Base-by-base conservation (phyloP, 1,140 invertebrate genomes). In the Drosophila paulistorum region DNA sequence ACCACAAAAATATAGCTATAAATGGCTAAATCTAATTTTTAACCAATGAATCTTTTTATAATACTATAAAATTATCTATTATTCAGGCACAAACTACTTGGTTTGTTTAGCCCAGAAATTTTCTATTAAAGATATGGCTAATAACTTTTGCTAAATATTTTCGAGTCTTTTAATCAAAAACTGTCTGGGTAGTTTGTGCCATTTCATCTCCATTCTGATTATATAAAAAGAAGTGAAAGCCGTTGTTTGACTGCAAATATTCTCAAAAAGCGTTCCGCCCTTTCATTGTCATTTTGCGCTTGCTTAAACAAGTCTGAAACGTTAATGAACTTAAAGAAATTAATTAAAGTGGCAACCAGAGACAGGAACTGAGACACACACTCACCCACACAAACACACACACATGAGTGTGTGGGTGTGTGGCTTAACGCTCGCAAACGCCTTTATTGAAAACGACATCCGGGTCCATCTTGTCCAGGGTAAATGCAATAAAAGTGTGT, bases 271-370 rank as follows among this genome's bases (percentile, higher is more conserved):
- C 11, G 37, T 17, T 42, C 66, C 83, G 71, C 83, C 79, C 79
- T 77, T 82, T 86, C 39, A 66, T 58, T 87, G 82, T 86, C 48
- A 65, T 48, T 55, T 48, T 68, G 45, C 61, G 66, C 74, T 71
- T 75, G 62, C 71, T 74, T 74, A 68, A 71, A 79, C 79, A 86
- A 86, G 83, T 86, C 79, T 20, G 45, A 87, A 87, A 86, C 77
- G 79, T 87, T 86, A 86, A 86, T 87, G 83, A 86, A 86, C 83
- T 86, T 87, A 86, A 86, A 86, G 83, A 86, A 86, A 86, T 86
- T 86, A 86, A 86, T 86, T 86, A 83, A 87, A 86, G 79, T 87
- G 72, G 67, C 76, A 70, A 64, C 72, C 48, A 61, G 17, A 26
- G 30, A 17, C 58, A 64, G 45, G 30, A 30, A 30, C 30, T 30